A percentile compares a stretch with the other conserved stretches of the same genome.
phyloP scores from a whole-genome alignment of 2,888 invertebrate genomes.

The Pterostichus niger region DNA sequence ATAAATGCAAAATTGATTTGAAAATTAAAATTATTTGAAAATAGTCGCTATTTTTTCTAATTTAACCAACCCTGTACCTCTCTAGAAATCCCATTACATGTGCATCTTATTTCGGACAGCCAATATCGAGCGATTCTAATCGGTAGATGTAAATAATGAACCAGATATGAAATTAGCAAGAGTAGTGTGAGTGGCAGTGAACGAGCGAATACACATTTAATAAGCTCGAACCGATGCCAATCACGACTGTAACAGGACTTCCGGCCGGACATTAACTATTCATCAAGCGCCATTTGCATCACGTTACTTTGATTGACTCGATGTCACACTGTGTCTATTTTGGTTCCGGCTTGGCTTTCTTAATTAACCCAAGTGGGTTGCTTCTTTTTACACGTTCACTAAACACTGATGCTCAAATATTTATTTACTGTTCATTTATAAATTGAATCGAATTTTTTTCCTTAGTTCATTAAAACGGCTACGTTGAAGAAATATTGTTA shows the following conservation, averaged over 20 bases:
- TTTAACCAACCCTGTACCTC: too few relatives aligned
- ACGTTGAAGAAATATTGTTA: too few relatives aligned
- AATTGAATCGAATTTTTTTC: too few relatives aligned
- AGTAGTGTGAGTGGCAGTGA: not conserved
- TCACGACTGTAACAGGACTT: constrained; percentile 6
- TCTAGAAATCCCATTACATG: too few relatives aligned
- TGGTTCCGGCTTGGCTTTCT: not conserved
- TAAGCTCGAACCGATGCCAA: constrained; percentile 11
- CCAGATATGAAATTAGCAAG: not conserved
- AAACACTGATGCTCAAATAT: too few relatives aligned
- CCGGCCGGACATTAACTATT: constrained; percentile 46
- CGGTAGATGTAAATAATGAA: not conserved
- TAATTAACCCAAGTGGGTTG: not conserved
- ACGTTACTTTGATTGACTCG: constrained; percentile 13
- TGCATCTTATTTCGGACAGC: too few relatives aligned
- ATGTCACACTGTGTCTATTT: not conserved
- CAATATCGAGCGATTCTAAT: too few relatives aligned
- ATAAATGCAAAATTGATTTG: too few relatives aligned
- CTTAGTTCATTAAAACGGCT: too few relatives aligned
- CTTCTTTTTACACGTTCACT: not conserved
- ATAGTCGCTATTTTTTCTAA: too few relatives aligned
- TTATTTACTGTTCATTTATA: too few relatives aligned
- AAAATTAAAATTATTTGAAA: too few relatives aligned
- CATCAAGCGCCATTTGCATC: constrained; percentile 49
- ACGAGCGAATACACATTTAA: not conserved